Base-by-base conservation (phyloP, 2,797 vertebrate genomes). In the Sebastes miniatus region DNA sequence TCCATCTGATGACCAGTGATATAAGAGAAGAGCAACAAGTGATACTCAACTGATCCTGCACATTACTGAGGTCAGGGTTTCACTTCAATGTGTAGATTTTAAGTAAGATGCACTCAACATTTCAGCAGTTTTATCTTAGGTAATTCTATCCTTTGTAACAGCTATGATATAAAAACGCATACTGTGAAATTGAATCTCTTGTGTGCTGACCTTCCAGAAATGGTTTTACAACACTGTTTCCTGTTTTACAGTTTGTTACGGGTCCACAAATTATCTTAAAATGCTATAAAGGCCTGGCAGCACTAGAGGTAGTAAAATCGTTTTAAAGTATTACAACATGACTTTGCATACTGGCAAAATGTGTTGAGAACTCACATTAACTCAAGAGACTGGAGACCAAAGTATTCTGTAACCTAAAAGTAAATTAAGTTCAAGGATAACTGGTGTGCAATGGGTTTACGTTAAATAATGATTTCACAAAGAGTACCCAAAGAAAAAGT, bases 121-220 rank as follows among this genome's bases (percentile, higher is more conserved):
- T 31, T 32, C 13, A 39, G 14, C 25, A 6, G n/a, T n/a, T 27
- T 32, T 29, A 18, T 36, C 13, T 32, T 18, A 1, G 8, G 56
- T 20, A 25, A 8, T 52, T 58, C 22, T 6, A 74, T 59, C 22
- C 47, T 14, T 66, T 69, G 8, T 8, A 43, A 61, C 58, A 32
- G 5, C 57, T 65, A 11, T 12, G 29, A 12, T 14, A 75, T 69
- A 59, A 76, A 83, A 77, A 66, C 20, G 47, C 59, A 73, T 5
- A 59, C 47, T 79, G 76, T 79, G n/a, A 70, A 80, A 82, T 59
- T 83, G 14, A 77, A 72, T 77, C n/a, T 77, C 29, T 39, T 52
- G 63, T 67, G 66, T 64, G 27, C 31, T 75, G 73, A 75, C 62
- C 58, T 77, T 86, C 11, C 32, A 73, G 36, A 77, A 69, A 56